phyloP scores from a whole-genome alignment of 2,113 vertebrate genomes.

The Jaculus jaculus region DNA sequence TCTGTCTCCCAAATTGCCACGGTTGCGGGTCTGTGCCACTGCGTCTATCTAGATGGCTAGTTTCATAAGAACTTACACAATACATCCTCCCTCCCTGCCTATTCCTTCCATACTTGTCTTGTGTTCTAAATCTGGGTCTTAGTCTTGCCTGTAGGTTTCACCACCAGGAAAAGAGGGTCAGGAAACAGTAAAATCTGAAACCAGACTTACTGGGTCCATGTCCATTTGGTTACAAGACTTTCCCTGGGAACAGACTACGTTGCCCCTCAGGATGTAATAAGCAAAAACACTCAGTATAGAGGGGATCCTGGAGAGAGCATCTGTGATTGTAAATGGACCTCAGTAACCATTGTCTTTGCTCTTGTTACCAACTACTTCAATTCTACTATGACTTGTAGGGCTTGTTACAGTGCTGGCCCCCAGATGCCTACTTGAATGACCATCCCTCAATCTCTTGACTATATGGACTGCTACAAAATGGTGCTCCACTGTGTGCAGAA shows the following conservation, averaged over 20 bases:
- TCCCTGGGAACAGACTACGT: not conserved
- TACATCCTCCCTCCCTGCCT: not conserved
- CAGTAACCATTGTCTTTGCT: not conserved
- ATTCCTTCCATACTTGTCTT: constrained; percentile 20
- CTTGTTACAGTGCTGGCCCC: not conserved
- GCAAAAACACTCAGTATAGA: constrained; percentile 30
- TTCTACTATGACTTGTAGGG: constrained; percentile 27
- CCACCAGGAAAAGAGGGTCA: not conserved
- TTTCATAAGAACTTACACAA: not conserved
- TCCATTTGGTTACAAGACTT: not conserved
- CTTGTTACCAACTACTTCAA: constrained; percentile 1
- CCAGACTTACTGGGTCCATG: not conserved
- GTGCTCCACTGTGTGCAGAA: not conserved
- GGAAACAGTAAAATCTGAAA: constrained; percentile 29
- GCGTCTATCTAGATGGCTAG: not conserved
- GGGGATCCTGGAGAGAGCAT: not conserved
- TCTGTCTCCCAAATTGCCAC: no score
- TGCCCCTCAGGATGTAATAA: not conserved
- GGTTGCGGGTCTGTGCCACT: not conserved
- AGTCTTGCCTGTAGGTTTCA: not conserved
- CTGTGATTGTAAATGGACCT: not conserved
- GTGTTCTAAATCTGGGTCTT: not conserved
- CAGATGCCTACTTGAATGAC: not conserved
- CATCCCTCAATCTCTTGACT: not conserved
- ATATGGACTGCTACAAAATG: not conserved